Evolutionary conservation across 1,140 invertebrate species (phyloP).

Genomic region (Hylyphantes graminicola): DNA sequence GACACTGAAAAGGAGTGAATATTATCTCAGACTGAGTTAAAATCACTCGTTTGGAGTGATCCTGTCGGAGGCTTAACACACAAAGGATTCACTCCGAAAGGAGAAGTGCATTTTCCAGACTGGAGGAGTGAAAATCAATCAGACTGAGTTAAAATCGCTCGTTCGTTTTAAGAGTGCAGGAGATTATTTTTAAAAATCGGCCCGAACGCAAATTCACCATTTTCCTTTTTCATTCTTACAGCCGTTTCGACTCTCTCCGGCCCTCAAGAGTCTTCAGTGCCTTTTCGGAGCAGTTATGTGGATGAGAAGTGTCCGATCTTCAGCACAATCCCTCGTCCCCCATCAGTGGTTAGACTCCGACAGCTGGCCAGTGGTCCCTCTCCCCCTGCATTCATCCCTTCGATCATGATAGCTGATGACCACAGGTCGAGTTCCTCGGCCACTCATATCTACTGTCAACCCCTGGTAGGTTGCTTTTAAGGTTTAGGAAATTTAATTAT

Average conservation of each 20-base stretch:
- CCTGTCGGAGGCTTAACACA: no score
- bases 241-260: background rate
- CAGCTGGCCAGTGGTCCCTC: constrained; percentile 35
- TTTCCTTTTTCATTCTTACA: background rate
- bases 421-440: background rate
- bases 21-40: no score
- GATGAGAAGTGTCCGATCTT: background rate
- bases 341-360: constrained; percentile 17
- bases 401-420: constrained; percentile 10
- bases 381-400: constrained; percentile 25
- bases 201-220: background rate
- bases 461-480: constrained; percentile 20
- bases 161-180: no score
- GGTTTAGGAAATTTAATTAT: no score
- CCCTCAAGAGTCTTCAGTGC: background rate
- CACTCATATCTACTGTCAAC: constrained; percentile 39
- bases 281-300: constrained; percentile 4
- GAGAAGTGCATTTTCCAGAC: no score
- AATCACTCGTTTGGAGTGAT: no score
- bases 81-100: no score
- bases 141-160: no score
- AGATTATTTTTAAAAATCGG: no score
- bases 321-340: constrained; percentile 16
- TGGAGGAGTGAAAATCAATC: no score
- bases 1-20: no score